phyloP scores from a whole-genome alignment of 2,113 vertebrate genomes.

The Tetrax tetrax region DNA sequence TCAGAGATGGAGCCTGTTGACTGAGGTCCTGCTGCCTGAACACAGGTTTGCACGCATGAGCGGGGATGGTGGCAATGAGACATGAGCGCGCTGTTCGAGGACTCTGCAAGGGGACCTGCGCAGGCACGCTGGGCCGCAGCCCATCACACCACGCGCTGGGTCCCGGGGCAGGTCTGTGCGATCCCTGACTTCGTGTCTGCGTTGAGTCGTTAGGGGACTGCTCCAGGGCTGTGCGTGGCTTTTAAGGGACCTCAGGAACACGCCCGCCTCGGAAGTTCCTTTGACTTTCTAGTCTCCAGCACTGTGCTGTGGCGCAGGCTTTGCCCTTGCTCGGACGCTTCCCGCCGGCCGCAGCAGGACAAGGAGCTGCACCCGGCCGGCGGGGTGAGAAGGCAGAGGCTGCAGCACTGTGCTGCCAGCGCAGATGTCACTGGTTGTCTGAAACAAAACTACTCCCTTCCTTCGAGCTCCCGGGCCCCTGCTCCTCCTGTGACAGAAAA shows the following conservation, averaged over 20 bases:
- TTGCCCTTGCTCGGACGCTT: neutral
- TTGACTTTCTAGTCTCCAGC: neutral
- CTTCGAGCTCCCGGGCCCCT: neutral
- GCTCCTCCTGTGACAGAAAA: neutral
- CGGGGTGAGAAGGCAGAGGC: neutral
- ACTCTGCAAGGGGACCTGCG: neutral
- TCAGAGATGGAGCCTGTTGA: neutral
- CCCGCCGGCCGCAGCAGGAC: neutral
- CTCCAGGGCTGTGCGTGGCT: neutral
- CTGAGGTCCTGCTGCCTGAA: neutral
- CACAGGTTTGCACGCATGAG: fast-evolving
- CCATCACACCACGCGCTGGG: neutral
- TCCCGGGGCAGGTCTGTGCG: neutral
- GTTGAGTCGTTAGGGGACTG: neutral
- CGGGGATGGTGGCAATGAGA: neutral
- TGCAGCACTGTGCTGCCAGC: neutral
- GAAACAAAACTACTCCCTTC: neutral
- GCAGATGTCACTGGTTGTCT: neutral
- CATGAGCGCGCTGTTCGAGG: fast-evolving
- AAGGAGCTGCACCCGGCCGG: fast-evolving
- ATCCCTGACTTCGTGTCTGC: neutral
- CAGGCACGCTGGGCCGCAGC: neutral
- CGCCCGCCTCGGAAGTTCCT: neutral
- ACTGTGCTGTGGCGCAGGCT: neutral
- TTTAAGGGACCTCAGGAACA: neutral